phyloP scores from a whole-genome alignment of 2,113 vertebrate genomes.

The Burhinus oedicnemus region DNA sequence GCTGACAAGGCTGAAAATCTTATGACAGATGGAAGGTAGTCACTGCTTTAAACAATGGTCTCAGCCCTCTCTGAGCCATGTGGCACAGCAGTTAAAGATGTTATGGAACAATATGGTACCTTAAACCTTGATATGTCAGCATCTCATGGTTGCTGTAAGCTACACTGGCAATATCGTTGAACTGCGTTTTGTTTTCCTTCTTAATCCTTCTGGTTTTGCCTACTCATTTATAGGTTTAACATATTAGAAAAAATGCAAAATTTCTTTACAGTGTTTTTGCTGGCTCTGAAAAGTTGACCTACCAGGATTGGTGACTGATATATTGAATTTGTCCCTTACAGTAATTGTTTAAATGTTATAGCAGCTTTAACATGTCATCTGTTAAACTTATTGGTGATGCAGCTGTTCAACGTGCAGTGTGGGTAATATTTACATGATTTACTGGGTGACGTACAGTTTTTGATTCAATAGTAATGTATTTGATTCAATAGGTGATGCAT shows the following conservation, averaged over 20 bases:
- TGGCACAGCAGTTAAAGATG: not conserved
- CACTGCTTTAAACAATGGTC: not conserved
- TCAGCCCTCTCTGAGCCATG: not conserved
- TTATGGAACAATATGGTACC: not conserved
- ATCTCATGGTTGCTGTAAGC: not conserved
- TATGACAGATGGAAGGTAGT: not conserved
- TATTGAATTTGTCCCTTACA: slow-evolving; percentile 63
- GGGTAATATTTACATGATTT: slow-evolving; percentile 81
- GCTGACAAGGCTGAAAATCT: not conserved
- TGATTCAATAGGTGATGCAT: slow-evolving; percentile 78
- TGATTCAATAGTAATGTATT: slow-evolving; percentile 79
- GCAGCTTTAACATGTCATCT: slow-evolving; percentile 76
- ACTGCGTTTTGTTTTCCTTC: not conserved
- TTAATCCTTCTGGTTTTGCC: not conserved
- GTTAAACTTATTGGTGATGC: slow-evolving; percentile 74
- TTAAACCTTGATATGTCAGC: not conserved
- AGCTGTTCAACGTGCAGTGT: slow-evolving; percentile 68
- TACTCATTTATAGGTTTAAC: not conserved
- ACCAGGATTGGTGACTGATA: slow-evolving; percentile 54
- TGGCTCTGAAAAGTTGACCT: slow-evolving; percentile 31
- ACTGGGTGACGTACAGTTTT: slow-evolving; percentile 73
- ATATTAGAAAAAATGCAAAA: not conserved
- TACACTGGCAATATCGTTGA: not conserved
- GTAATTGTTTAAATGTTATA: slow-evolving; percentile 79
- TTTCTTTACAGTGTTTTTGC: not conserved